Conservation (phyloP, 2,888 invertebrate genomes). For the Watsonalla binaria region DNA sequence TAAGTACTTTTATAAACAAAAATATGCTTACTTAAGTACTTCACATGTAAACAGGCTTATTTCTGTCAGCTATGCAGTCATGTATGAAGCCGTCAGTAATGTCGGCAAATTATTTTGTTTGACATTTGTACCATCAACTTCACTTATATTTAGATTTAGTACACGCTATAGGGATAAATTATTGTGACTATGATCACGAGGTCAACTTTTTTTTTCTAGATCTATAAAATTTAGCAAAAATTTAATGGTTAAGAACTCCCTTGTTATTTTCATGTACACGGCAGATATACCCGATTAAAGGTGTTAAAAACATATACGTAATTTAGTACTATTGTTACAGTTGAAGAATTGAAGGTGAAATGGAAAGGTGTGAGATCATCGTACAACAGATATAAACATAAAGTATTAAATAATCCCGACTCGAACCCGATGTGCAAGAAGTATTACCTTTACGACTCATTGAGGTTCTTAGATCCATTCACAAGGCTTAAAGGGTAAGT, state of each 20-base stretch:
- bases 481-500: constrained; percentile 31
- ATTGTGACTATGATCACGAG: too few relatives aligned
- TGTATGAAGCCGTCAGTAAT: too few relatives aligned
- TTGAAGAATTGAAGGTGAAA: constrained; percentile 34
- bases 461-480: constrained; percentile 36
- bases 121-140: too few relatives aligned
- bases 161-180: too few relatives aligned
- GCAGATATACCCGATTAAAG: not conserved
- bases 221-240: too few relatives aligned
- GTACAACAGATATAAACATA: constrained; percentile 34
- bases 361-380: constrained; percentile 46
- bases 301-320: too few relatives aligned
- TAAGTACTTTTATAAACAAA: too few relatives aligned
- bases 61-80: not conserved
- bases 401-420: constrained; percentile 12
- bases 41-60: not conserved
- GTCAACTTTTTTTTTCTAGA: too few relatives aligned
- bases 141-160: too few relatives aligned
- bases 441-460: constrained; percentile 37
- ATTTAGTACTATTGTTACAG: constrained; percentile 33
- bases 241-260: not conserved
- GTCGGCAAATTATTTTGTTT: too few relatives aligned
- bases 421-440: constrained; percentile 22
- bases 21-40: not conserved
- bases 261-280: not conserved